phyloP scores from a whole-genome alignment of 2,888 invertebrate species.

The Tetramorium bicarinatum region DNA sequence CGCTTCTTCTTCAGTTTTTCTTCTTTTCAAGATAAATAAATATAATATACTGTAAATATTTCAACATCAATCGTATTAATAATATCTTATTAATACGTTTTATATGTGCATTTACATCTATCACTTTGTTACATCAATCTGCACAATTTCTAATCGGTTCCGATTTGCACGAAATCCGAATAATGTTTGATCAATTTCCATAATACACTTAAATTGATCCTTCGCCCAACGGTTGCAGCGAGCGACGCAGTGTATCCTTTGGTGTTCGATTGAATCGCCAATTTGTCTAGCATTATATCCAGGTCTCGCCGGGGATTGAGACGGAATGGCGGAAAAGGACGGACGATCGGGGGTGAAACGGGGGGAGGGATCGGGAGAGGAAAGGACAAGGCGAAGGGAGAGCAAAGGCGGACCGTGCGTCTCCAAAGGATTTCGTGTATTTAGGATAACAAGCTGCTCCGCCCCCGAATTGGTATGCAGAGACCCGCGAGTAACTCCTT shows the following conservation, averaged over 20 bases:
- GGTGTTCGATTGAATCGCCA: conserved; percentile 85
- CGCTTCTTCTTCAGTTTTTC: background rate
- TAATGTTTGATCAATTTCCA: conserved; percentile 69
- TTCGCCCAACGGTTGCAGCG: conserved; percentile 69
- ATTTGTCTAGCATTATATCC: conserved; percentile 86
- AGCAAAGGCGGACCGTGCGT: conserved; percentile 75
- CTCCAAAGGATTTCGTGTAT: conserved; percentile 86
- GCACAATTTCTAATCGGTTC: conserved; percentile 11
- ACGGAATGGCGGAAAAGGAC: conserved; percentile 56
- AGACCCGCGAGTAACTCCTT: conserved; percentile 83
- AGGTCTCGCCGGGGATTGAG: conserved; percentile 72
- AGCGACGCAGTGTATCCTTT: conserved; percentile 79
- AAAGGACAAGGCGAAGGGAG: conserved; percentile 42
- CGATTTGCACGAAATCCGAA: conserved; percentile 22
- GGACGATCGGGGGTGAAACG: conserved; percentile 29
- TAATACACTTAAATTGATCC: conserved; percentile 78
- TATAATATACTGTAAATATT: no score
- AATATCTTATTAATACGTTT: background rate
- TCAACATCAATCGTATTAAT: no score
- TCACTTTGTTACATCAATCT: background rate
- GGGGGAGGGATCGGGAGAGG: conserved; percentile 42
- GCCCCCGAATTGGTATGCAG: conserved; percentile 85
- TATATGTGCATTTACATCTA: background rate
- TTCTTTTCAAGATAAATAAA: background rate
- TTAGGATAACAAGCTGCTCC: conserved; percentile 86